Evolutionary conservation across 2,797 vertebrate species (phyloP).

Genomic region (Orestias chungarensis): DNA sequence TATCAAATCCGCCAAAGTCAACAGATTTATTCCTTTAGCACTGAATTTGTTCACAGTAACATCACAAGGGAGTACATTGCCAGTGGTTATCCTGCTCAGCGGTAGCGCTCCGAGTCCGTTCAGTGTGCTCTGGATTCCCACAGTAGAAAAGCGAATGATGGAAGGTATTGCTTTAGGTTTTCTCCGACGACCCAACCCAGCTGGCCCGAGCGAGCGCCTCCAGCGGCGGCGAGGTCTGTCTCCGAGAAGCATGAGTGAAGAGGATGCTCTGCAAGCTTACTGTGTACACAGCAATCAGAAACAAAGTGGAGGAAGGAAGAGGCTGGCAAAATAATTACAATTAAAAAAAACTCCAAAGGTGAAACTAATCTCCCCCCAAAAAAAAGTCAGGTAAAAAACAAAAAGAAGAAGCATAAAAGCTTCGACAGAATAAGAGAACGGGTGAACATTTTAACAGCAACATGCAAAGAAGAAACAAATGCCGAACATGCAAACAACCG

Average conservation of each 20-base stretch:
- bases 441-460: constrained; percentile 84
- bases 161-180: constrained; percentile 93
- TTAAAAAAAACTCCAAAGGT: constrained; percentile 17
- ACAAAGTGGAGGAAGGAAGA: constrained; percentile 39
- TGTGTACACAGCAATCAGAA: constrained; percentile 50
- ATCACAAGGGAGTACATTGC: constrained; percentile 90
- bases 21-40: constrained; percentile 96
- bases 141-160: constrained; percentile 87
- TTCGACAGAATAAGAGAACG: constrained; percentile 61
- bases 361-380: constrained; percentile 62
- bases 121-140: constrained; percentile 75
- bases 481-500: constrained; percentile 85
- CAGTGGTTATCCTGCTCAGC: constrained; percentile 83
- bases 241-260: constrained; percentile 72
- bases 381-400: constrained; percentile 56
- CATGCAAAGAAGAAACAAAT: constrained; percentile 92
- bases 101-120: constrained; percentile 73
- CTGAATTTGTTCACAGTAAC: constrained; percentile 96
- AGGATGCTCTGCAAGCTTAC: constrained; percentile 55
- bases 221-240: constrained; percentile 72
- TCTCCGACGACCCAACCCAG: constrained; percentile 76
- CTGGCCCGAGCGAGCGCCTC: constrained; percentile 67
- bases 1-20: constrained; percentile 77
- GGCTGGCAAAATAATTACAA: constrained; percentile 28
- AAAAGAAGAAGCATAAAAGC: constrained; percentile 63